Conservation (phyloP, 2,888 invertebrate genomes). For the Xylota segnis region DNA sequence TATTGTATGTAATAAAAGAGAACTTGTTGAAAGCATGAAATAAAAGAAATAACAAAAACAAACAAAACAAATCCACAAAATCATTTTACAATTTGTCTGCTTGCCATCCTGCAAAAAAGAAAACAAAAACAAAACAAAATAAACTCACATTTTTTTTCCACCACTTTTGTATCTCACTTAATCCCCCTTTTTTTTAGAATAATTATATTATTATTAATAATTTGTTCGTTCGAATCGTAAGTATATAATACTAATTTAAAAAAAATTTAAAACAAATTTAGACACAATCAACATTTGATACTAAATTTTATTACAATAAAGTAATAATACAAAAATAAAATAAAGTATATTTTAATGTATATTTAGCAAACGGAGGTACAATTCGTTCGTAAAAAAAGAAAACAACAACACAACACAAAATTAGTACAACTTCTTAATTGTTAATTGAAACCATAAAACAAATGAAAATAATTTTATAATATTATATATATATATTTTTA, state of each 20-base stretch:
- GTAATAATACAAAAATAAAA: constrained; percentile 9
- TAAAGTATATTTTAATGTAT: constrained; percentile 21
- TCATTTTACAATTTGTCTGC: constrained; percentile 24
- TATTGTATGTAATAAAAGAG: constrained; percentile 40
- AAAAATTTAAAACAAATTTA: constrained; percentile 30
- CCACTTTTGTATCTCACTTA: constrained; percentile 31
- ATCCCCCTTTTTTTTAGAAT: constrained; percentile 29
- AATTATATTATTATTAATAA: constrained; percentile 33
- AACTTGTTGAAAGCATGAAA: constrained; percentile 52
- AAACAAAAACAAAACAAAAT: no score
- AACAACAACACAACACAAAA: constrained; percentile 51
- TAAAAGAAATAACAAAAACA: constrained; percentile 41
- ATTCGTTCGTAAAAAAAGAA: constrained; percentile 27
- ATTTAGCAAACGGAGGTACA: constrained; percentile 42
- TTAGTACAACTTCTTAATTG: constrained; percentile 73
- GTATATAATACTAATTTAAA: constrained; percentile 51
- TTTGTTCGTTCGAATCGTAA: constrained; percentile 65
- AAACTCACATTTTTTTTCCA: constrained; percentile 3
- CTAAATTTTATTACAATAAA: constrained; percentile 49
- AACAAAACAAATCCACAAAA: constrained; percentile 21
- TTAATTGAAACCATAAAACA: constrained; percentile 48
- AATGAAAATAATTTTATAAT: constrained; percentile 43
- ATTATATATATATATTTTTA: constrained; percentile 64
- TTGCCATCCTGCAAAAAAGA: constrained; percentile 28
- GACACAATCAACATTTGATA: constrained; percentile 70